Conservation (phyloP, 2,113 vertebrate genomes). For the Nipponia nippon region DNA sequence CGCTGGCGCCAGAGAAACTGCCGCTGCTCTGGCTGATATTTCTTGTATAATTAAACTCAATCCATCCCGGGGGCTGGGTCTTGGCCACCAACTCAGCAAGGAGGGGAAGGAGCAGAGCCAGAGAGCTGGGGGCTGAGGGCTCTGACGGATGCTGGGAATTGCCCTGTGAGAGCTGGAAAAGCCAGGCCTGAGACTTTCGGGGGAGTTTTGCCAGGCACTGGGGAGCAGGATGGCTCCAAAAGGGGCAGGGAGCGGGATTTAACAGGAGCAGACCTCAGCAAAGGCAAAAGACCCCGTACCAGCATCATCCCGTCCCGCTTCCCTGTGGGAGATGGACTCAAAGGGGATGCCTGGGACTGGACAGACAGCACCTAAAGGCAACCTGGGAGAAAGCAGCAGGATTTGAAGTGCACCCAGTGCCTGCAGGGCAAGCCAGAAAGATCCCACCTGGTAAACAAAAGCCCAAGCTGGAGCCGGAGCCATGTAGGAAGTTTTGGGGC, state of each 20-base stretch:
- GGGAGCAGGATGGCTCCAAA: not conserved
- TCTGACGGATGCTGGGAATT: constrained; percentile 31
- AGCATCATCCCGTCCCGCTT: not conserved
- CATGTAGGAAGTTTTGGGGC: not conserved
- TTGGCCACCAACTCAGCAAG: constrained; percentile 44
- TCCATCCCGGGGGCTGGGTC: constrained; percentile 34
- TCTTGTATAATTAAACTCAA: constrained; percentile 65
- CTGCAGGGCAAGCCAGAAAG: not conserved
- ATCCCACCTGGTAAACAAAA: not conserved
- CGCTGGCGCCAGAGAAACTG: constrained; percentile 62
- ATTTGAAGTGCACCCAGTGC: not conserved
- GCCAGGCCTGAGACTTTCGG: not conserved
- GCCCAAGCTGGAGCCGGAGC: not conserved
- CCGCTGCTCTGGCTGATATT: constrained; percentile 56
- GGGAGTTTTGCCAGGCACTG: not conserved
- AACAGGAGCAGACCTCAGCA: not conserved
- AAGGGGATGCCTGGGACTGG: not conserved
- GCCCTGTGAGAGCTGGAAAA: not conserved
- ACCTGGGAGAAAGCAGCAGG: not conserved
- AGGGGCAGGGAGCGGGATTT: not conserved
- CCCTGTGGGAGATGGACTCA: accelerated
- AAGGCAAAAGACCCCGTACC: not conserved
- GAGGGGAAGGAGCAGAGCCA: constrained; percentile 23
- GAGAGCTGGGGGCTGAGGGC: not conserved
- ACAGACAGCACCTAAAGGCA: not conserved